These are phyloP conservation scores for Leptinotarsa juncta DNA, from an alignment of 2,888 invertebrate species.

Conservation along the genomic window DNA sequence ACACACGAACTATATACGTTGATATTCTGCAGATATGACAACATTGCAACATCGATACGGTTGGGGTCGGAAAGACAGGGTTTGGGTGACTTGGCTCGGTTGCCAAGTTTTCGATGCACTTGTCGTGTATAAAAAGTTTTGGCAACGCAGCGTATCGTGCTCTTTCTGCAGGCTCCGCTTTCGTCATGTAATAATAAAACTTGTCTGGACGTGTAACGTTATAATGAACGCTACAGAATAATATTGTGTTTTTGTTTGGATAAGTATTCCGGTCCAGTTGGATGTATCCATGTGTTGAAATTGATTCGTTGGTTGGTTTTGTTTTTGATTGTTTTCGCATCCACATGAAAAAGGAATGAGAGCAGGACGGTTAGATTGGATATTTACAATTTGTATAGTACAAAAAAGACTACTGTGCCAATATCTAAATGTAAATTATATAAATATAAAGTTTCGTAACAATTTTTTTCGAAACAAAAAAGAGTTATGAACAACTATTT, in stretches of 20 bases:
- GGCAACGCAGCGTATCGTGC: conserved; percentile 18
- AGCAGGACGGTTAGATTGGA: too few relatives aligned
- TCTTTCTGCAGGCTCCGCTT: conserved; percentile 22
- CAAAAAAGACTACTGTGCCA: too few relatives aligned
- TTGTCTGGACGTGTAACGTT: conserved; percentile 16
- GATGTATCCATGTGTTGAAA: background rate
- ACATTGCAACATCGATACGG: background rate
- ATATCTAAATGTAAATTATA: too few relatives aligned
- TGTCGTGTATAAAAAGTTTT: background rate
- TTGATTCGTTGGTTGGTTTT: too few relatives aligned
- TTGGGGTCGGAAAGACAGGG: background rate
- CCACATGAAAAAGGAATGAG: too few relatives aligned
- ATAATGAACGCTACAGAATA: conserved; percentile 1
- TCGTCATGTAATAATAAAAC: conserved; percentile 26
- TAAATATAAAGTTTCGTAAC: too few relatives aligned
- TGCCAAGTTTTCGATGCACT: conserved; percentile 3
- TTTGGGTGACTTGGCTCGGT: background rate
- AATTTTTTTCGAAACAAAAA: too few relatives aligned
- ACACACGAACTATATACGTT: too few relatives aligned
- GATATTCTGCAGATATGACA: background rate
- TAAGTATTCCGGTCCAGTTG: background rate
- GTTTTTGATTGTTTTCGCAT: too few relatives aligned
- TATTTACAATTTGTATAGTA: too few relatives aligned
- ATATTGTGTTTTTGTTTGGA: conserved; percentile 3
- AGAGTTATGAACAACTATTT: too few relatives aligned